Evolutionary conservation across 2,113 vertebrate genomes (phyloP).

Genomic region (Actenoides lindsayi): DNA sequence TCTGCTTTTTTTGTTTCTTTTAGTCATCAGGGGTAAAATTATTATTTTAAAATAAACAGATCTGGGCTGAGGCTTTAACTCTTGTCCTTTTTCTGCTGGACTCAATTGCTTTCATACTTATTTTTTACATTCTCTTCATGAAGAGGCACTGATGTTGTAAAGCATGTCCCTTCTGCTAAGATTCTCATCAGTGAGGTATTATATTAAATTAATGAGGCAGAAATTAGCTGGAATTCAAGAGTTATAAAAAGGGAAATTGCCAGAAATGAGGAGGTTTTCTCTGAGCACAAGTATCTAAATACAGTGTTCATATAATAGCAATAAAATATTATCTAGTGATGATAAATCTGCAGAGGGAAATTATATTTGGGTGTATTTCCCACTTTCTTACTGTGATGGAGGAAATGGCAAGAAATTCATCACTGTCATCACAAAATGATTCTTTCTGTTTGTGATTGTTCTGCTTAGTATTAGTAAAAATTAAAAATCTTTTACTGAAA

Average conservation of each 20-base stretch:
- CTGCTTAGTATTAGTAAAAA: constrained; percentile 5
- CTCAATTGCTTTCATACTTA: neutral
- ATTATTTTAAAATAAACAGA: neutral
- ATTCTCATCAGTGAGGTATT: constrained; percentile 28
- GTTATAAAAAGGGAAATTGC: constrained; percentile 36
- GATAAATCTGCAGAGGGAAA: constrained; percentile 18
- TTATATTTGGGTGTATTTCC: neutral
- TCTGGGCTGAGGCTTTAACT: neutral
- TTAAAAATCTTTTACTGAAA: neutral
- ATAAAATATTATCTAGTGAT: neutral
- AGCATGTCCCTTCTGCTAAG: neutral
- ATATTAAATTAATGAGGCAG: constrained; percentile 35
- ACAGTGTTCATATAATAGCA: neutral
- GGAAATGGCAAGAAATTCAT: constrained; percentile 11
- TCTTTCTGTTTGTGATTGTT: constrained; percentile 11
- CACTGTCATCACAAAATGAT: neutral
- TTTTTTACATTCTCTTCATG: constrained; percentile 1
- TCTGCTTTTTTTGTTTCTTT: neutral
- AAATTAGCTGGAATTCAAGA: constrained; percentile 46
- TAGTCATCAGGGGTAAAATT: neutral
- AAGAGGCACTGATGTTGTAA: neutral
- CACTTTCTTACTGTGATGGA: neutral
- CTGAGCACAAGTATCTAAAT: constrained; percentile 15
- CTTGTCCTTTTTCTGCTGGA: neutral
- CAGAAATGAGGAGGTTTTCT: constrained; percentile 23